Conservation (phyloP, 2,797 vertebrate genomes). For the Eulemur albifrons region DNA sequence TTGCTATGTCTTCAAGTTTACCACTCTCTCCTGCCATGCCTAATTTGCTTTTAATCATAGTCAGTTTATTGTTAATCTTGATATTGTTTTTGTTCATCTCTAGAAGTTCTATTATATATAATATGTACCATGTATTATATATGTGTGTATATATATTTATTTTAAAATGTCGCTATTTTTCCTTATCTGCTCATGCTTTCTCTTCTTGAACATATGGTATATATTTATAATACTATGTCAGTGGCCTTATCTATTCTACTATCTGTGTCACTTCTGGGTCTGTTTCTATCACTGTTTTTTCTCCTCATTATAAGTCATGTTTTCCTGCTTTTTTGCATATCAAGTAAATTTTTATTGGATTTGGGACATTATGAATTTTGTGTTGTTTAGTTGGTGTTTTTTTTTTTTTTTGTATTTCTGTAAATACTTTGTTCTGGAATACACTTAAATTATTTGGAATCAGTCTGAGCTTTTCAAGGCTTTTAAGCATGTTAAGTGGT, state of each 20-base stretch:
- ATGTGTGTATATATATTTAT: neutral
- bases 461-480: neutral
- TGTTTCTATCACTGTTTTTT: neutral
- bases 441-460: slow-evolving; percentile 2
- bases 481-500: neutral
- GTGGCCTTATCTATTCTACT: neutral
- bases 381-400: neutral
- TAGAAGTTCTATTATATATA: neutral
- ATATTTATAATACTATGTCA: neutral
- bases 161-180: neutral
- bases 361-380: neutral
- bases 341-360: neutral
- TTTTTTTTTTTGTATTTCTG: neutral
- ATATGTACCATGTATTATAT: neutral
- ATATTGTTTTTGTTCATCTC: neutral
- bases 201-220: neutral
- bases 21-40: neutral
- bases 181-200: neutral
- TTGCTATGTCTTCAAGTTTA: neutral
- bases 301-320: neutral
- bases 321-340: neutral
- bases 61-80: neutral
- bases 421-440: neutral
- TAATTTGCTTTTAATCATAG: neutral
- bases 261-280: neutral